These are phyloP conservation scores for Menura novaehollandiae DNA, from an alignment of 2,113 vertebrate species.

Conservation along the genomic window DNA sequence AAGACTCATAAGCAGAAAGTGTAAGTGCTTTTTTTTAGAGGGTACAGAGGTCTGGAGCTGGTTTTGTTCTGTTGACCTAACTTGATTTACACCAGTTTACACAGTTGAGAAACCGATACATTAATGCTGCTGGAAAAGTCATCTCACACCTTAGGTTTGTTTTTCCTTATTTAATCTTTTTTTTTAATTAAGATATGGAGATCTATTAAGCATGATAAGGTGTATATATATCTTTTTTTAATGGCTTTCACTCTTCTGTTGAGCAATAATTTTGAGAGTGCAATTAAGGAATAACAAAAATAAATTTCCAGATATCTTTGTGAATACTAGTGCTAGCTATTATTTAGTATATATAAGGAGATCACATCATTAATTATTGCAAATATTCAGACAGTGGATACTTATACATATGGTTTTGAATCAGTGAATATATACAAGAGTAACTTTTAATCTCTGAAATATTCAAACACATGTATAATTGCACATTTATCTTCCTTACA, in stretches of 20 bases:
- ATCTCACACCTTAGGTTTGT: neutral
- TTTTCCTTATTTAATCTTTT: slow-evolving; percentile 15
- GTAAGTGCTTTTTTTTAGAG: neutral
- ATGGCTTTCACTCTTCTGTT: neutral
- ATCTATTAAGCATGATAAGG: neutral
- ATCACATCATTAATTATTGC: slow-evolving; percentile 32
- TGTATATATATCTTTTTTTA: neutral
- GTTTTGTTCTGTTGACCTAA: slow-evolving; percentile 21
- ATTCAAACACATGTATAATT: slow-evolving; percentile 15
- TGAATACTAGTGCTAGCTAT: slow-evolving; percentile 1
- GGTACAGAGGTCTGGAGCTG: neutral
- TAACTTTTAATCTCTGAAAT: slow-evolving; percentile 39
- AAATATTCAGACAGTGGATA: neutral
- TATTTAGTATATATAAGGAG: neutral
- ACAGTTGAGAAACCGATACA: neutral
- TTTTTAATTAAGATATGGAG: neutral
- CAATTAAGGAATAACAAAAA: slow-evolving; percentile 3
- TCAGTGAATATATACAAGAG: neutral
- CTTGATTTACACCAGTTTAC: slow-evolving; percentile 24
- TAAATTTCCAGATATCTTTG: slow-evolving; percentile 28
- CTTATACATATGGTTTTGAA: slow-evolving; percentile 1
- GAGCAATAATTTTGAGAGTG: neutral
- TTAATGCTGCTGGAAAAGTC: slow-evolving; percentile 1
- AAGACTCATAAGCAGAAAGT: neutral
- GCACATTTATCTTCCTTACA: slow-evolving; percentile 30